These are phyloP conservation scores for Cheracebus regulus DNA, from an alignment of 2,797 vertebrate species.

Conservation along the genomic window DNA sequence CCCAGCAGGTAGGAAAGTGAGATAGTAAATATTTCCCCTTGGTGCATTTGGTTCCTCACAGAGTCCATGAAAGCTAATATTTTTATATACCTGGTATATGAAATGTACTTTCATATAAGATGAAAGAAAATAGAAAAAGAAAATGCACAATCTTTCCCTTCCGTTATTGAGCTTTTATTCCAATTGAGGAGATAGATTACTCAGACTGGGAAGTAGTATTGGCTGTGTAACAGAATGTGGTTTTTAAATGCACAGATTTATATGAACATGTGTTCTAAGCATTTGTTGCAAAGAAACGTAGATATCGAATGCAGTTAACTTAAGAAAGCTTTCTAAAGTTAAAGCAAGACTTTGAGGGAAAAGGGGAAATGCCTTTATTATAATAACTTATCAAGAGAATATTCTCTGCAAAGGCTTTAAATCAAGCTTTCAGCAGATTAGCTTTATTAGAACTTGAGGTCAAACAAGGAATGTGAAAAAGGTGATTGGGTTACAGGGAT, in stretches of 20 bases:
- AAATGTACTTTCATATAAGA: constrained; percentile 7
- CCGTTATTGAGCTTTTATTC: not conserved
- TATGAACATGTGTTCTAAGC: not conserved
- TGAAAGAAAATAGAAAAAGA: not conserved
- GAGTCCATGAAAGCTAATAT: not conserved
- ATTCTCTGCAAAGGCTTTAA: not conserved
- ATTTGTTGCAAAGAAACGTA: constrained; percentile 16
- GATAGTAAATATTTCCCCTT: not conserved
- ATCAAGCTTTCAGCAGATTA: not conserved
- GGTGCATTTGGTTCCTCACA: not conserved
- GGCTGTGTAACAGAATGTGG: not conserved
- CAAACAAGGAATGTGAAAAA: not conserved
- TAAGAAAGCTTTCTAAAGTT: constrained; percentile 33
- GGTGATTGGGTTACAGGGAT: not conserved
- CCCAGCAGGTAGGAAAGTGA: constrained; percentile 89
- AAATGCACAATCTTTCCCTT: not conserved
- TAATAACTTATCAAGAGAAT: not conserved
- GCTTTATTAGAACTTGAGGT: constrained; percentile 37
- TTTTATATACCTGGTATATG: not conserved
- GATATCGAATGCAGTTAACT: not conserved
- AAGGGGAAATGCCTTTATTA: not conserved
- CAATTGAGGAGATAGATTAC: not conserved
- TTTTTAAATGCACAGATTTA: constrained; percentile 29
- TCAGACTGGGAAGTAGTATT: constrained; percentile 21
- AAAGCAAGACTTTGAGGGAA: not conserved